These are phyloP conservation scores for Myrmophylax atrothorax DNA, from an alignment of 2,113 vertebrate genomes.

Conservation along the genomic window DNA sequence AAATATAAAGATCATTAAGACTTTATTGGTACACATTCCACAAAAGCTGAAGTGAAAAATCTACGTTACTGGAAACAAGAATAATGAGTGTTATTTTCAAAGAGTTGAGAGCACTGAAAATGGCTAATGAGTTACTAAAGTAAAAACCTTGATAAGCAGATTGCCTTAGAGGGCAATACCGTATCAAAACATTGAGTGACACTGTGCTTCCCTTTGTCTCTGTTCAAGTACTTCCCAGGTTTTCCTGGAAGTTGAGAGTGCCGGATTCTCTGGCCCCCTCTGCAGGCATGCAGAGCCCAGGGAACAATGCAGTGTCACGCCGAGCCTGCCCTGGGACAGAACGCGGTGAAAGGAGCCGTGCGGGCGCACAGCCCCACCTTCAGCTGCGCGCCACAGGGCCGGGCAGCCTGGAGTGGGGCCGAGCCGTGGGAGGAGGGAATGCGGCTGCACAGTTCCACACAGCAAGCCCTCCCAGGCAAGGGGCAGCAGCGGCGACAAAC, in stretches of 20 bases:
- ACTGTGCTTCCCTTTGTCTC: neutral
- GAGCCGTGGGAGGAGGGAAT: accelerated
- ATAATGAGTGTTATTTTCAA: neutral
- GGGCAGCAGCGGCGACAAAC: neutral
- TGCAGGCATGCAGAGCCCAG: neutral
- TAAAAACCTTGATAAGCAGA: neutral
- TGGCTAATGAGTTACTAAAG: neutral
- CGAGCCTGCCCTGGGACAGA: neutral
- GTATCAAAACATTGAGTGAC: neutral
- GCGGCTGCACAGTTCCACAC: neutral
- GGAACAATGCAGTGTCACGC: neutral
- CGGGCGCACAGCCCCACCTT: accelerated
- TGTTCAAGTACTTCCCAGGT: neutral
- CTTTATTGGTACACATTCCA: neutral
- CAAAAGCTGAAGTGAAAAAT: neutral
- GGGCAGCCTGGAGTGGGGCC: accelerated
- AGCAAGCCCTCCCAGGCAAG: neutral
- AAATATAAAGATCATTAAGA: neutral
- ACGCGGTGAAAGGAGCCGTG: accelerated
- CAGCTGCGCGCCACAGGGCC: accelerated
- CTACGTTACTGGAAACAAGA: neutral
- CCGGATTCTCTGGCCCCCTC: neutral
- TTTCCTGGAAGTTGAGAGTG: neutral
- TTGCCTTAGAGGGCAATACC: neutral
- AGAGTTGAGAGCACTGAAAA: neutral